Conservation (phyloP, 1,140 invertebrate genomes). For the Drosophila rhopaloa region DNA sequence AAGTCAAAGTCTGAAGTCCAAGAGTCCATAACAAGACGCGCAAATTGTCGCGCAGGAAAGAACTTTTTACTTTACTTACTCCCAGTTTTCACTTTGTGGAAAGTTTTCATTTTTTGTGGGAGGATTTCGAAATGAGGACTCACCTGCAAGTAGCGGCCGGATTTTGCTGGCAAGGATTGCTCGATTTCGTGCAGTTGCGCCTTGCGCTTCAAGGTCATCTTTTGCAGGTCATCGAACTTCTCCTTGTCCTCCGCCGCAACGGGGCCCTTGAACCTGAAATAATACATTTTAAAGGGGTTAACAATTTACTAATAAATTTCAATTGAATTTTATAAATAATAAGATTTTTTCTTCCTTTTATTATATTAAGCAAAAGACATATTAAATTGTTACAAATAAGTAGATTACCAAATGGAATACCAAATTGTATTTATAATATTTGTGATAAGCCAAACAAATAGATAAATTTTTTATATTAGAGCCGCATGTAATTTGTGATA, state of each 20-base stretch:
- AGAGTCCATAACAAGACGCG: constrained; percentile 43
- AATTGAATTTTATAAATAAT: no score
- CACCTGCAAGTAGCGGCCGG: constrained; percentile 93
- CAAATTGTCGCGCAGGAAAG: constrained; percentile 48
- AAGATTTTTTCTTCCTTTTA: no score
- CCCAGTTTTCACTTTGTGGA: constrained; percentile 19
- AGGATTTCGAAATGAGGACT: constrained; percentile 4
- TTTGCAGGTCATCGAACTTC: constrained; percentile 87
- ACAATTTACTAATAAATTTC: not conserved
- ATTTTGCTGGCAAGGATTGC: constrained; percentile 93
- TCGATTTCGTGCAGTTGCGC: constrained; percentile 93
- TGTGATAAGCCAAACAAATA: no score
- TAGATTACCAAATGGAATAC: no score
- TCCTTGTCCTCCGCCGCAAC: constrained; percentile 84
- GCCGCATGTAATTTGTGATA: no score
- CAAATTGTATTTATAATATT: no score
- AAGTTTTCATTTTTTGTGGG: constrained; percentile 12
- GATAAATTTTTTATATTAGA: no score
- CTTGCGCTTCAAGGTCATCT: constrained; percentile 91
- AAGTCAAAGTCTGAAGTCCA: constrained; percentile 17
- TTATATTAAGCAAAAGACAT: no score
- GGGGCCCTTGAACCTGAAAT: constrained; percentile 59
- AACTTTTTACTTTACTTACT: constrained; percentile 35
- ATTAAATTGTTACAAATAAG: no score
- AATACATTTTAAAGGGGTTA: not conserved